Evolutionary conservation across 2,797 vertebrate genomes (phyloP), one percentile per base, ranked within the genome.

Genomic region (Phataginus tricuspis): DNA sequence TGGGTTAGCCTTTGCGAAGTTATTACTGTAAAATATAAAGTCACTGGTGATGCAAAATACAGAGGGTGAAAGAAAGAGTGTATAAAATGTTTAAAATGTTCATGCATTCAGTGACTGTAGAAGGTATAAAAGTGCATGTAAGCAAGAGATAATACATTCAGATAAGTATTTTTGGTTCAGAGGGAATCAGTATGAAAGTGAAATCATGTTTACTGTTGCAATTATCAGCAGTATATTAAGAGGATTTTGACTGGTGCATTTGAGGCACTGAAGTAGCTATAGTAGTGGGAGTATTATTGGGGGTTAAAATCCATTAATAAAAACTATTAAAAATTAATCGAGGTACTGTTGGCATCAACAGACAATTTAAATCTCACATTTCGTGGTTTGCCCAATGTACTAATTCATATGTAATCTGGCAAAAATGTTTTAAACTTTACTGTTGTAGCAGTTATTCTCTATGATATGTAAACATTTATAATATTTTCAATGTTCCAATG

Each of bases 341-440:
- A 86, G 66, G 9, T 90, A 55, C 7, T 45, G 5, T 71, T 86
- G 21, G 11, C 23, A 66, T 68, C 42, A 93, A 55, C 14, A 94
- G 5, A 55, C 6, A 78, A 75, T 66, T 85, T 49, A 86, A 61
- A 49, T 87, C 69, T 79, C 27, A 72, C 63, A 34, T 90, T 83
- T 25, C 37, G 5, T 55, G 23, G 8, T 51, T 84, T 66, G 4
- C 39, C 23, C 7, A 29, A 34, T 57, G 18, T 84, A 31, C 8
- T 55, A 49, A 49, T 42, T 95, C n/a, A 79, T 25, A 55, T 55
- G 15, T 53, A 78, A 78, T 87, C 88, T 91, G 34, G 9, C 5
- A 74, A 93, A 79, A 42, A 0, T 77, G 10, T 78, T 95, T 90
- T 61, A 83, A 78, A 74, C 80, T 84, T 86, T 72, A 86, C 21